Evolutionary conservation across 2,113 vertebrate species (phyloP).

Genomic region (Callionymus lyra): DNA sequence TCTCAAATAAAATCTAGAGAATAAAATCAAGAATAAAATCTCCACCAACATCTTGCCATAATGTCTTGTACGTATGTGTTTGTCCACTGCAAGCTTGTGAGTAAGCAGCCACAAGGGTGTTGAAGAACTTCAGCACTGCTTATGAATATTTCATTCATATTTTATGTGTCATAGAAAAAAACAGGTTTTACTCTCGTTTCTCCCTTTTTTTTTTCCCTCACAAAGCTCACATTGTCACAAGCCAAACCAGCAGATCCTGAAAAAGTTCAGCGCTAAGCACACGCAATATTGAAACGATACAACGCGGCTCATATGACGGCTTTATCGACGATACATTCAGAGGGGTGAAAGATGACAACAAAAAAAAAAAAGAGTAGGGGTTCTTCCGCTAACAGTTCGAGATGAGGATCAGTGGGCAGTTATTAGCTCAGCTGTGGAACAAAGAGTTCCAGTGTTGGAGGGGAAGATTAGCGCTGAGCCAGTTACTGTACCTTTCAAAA

Average conservation of each 20-base stretch:
- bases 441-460: conserved; percentile 84
- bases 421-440: conserved; percentile 80
- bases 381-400: conserved; percentile 51
- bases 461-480: conserved; percentile 71
- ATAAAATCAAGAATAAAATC: too few species aligned
- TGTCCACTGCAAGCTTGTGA: conserved; percentile 64
- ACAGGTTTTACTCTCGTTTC: conserved; percentile 2
- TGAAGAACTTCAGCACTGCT: conserved; percentile 62
- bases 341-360: neutral
- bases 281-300: conserved; percentile 54
- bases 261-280: conserved; percentile 56
- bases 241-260: conserved; percentile 62
- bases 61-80: neutral
- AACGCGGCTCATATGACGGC: conserved; percentile 45
- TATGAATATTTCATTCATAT: conserved; percentile 74
- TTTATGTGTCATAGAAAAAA: conserved; percentile 54
- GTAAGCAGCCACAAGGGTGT: conserved; percentile 68
- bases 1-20: too few species aligned
- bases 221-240: conserved; percentile 65
- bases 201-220: conserved; percentile 38
- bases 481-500: conserved; percentile 95
- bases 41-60: too few species aligned
- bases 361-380: conserved; percentile 19
- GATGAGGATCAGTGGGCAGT: conserved; percentile 78
- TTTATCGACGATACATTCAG: conserved; percentile 50